Evolutionary conservation across 2,797 vertebrate genomes (phyloP).

Genomic region (Lagodon rhomboides): DNA sequence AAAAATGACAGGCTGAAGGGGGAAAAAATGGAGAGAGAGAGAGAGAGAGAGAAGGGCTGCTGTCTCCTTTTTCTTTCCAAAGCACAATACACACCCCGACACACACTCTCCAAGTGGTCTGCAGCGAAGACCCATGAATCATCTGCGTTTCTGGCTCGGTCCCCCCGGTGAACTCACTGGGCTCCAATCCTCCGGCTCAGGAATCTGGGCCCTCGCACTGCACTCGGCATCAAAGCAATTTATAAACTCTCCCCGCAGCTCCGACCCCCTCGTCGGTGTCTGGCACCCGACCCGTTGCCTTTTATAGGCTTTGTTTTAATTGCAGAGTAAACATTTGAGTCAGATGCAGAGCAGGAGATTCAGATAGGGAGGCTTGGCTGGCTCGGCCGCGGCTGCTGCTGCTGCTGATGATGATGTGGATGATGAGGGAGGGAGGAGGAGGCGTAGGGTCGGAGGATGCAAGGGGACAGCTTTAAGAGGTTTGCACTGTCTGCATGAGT

Average conservation of each 20-base stretch:
- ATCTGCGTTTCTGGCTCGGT: constrained; percentile 72
- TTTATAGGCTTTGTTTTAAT: constrained; percentile 90
- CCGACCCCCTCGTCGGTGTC: constrained; percentile 78
- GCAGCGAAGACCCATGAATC: constrained; percentile 74
- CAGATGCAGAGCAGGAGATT: constrained; percentile 75
- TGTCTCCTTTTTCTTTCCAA: constrained; percentile 45
- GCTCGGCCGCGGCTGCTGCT: neutral
- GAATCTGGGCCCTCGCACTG: constrained; percentile 81
- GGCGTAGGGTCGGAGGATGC: neutral
- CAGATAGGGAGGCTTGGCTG: constrained; percentile 56
- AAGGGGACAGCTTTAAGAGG: constrained; percentile 2
- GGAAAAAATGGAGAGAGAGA: too few relatives aligned
- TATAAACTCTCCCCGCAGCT: constrained; percentile 79
- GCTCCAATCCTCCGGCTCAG: constrained; percentile 66
- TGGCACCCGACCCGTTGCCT: constrained; percentile 85
- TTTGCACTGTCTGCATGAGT: constrained; percentile 2
- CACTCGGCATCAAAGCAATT: constrained; percentile 84
- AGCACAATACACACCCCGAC: constrained; percentile 39
- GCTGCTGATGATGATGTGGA: constrained; percentile 61
- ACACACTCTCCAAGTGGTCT: constrained; percentile 53
- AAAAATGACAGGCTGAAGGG: constrained; percentile 35
- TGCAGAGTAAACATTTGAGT: constrained; percentile 84
- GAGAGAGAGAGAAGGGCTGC: constrained; percentile 1
- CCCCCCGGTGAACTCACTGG: constrained; percentile 61
- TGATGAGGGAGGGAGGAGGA: constrained; percentile 2